Percentiles rank a stretch among this genome's conserved stretches.
phyloP scores from a whole-genome alignment of 1,140 invertebrate genomes.

The Ptiloglossa arizonensis region DNA sequence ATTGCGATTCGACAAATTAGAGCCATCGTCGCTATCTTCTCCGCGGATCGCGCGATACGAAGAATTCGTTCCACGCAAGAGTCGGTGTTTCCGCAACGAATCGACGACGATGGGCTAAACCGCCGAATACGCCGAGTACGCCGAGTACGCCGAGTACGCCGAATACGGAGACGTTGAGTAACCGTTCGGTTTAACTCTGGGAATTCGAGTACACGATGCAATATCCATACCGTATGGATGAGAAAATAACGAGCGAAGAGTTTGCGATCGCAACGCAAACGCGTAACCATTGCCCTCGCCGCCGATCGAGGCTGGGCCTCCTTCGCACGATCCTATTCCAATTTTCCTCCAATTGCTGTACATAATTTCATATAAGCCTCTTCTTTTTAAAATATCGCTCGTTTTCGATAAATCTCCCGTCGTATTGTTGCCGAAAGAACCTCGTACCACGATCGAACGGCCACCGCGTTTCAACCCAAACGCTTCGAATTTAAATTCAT shows the following conservation, averaged over 20 bases:
- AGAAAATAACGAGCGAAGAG: conserved; percentile 74
- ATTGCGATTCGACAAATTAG: not conserved
- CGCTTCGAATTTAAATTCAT: too few species aligned
- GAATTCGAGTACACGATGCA: conserved; percentile 44
- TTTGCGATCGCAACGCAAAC: conserved; percentile 24
- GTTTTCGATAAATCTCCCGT: too few species aligned
- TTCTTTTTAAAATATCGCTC: too few species aligned
- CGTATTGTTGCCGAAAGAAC: too few species aligned
- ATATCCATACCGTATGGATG: conserved; percentile 61
- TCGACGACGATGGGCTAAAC: conserved; percentile 28
- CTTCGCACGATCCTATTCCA: conserved; percentile 74
- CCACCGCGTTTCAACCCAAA: too few species aligned
- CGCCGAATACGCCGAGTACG: not conserved
- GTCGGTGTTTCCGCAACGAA: conserved; percentile 55
- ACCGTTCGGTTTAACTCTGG: conserved; percentile 29
- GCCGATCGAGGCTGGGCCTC: conserved; percentile 73
- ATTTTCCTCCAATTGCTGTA: too few species aligned
- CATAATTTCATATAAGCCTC: too few species aligned
- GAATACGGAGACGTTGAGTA: not conserved
- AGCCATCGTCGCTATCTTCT: not conserved
- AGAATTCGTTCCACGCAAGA: not conserved
- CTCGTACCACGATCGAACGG: too few species aligned
- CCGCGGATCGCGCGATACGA: not conserved
- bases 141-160: not conserved
- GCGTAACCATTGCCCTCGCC: conserved; percentile 66